These are phyloP conservation scores for Tenthredo mesomela DNA, from an alignment of 2,888 invertebrate genomes.

Conservation along the genomic window DNA sequence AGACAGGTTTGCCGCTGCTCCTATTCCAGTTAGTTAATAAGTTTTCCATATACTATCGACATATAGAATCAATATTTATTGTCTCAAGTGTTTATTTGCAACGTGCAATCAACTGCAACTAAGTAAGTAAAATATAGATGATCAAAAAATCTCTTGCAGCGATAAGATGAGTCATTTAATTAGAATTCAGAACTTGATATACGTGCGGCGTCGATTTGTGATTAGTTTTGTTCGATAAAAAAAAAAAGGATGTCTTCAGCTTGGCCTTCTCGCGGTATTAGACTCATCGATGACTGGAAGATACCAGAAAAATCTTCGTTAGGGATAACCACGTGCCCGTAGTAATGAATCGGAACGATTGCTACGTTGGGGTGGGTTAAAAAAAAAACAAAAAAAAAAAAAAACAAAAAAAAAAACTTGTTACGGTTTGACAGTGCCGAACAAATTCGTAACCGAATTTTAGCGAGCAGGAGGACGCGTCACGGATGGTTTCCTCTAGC, in stretches of 20 bases:
- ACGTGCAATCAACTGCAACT: not conserved
- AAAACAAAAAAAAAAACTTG: constrained; percentile 36
- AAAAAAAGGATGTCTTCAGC: not conserved
- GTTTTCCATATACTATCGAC: not conserved
- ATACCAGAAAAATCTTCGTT: constrained; percentile 19
- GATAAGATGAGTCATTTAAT: constrained; percentile 4
- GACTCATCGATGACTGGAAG: not conserved
- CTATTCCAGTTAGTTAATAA: not conserved
- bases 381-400: constrained; percentile 26
- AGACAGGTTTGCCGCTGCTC: not conserved
- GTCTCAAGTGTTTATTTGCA: constrained; percentile 36
- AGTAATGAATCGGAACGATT: constrained; percentile 41
- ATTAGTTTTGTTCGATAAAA: not conserved
- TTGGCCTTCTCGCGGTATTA: not conserved
- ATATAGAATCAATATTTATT: not conserved
- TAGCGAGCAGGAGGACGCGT: constrained; percentile 46
- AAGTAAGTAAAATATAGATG: constrained; percentile 4
- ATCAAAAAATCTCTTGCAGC: not conserved
- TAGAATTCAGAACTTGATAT: not conserved
- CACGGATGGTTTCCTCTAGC: constrained; percentile 45
- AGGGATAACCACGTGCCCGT: constrained; percentile 39
- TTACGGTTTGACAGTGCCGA: constrained; percentile 48
- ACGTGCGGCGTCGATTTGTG: not conserved
- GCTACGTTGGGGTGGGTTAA: not conserved
- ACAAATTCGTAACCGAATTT: constrained; percentile 51